Evolutionary conservation across 1,140 invertebrate species (phyloP).

Genomic region (Lycorma delicatula): DNA sequence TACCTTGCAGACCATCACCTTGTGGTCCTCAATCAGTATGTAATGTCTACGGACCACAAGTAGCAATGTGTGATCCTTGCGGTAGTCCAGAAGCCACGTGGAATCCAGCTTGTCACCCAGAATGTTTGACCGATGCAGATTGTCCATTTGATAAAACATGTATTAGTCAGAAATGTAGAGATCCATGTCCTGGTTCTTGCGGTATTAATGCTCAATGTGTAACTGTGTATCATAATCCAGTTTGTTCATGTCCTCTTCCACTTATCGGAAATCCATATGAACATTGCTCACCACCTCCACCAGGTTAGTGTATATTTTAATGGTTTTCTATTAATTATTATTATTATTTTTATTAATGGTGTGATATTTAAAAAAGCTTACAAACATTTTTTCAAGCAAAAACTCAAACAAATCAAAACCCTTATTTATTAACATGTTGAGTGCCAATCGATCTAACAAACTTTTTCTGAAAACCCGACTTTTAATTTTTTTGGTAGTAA

Average conservation of each 20-base stretch:
- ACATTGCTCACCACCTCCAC: conserved; percentile 50
- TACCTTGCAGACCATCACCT: conserved; percentile 63
- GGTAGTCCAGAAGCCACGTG: conserved; percentile 52
- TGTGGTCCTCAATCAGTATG: conserved; percentile 62
- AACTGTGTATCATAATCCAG: conserved; percentile 64
- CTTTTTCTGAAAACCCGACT: too few relatives aligned
- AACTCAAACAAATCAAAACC: too few relatives aligned
- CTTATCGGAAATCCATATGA: conserved; percentile 75
- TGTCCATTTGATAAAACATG: conserved; percentile 71
- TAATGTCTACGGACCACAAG: conserved; percentile 54
- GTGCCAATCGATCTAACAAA: too few relatives aligned
- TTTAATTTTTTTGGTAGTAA: too few relatives aligned
- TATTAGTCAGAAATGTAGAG: conserved; percentile 60
- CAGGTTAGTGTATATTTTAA: conserved; percentile 34
- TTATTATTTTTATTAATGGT: too few relatives aligned
- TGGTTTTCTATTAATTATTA: conserved; percentile 8
- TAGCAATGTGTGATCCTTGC: conserved; percentile 73
- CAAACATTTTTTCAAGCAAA: too few relatives aligned
- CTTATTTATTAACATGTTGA: too few relatives aligned
- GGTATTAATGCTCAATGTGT: conserved; percentile 67
- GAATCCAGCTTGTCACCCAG: conserved; percentile 61
- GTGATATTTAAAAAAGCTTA: too few relatives aligned
- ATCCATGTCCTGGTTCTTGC: conserved; percentile 76
- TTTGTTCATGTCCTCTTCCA: conserved; percentile 62
- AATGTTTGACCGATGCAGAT: conserved; percentile 67